Evolutionary conservation across 2,113 vertebrate genomes (phyloP).

Genomic region (Lagopus muta): DNA sequence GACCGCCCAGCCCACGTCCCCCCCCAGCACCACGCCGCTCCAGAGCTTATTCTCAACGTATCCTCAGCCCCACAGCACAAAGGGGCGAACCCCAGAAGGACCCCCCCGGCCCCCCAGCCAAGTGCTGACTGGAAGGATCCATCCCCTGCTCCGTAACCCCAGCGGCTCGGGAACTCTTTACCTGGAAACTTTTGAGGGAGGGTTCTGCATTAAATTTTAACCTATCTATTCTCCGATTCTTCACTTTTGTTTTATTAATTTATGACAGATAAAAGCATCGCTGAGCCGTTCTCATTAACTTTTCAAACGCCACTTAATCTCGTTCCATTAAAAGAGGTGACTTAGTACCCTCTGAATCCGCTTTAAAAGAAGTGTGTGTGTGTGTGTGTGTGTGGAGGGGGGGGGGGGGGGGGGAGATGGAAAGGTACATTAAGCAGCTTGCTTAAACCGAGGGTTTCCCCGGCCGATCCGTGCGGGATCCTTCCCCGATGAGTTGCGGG

Average conservation of each 20-base stretch:
- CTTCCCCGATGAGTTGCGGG: constrained; percentile 2
- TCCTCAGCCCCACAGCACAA: not conserved
- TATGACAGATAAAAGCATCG: constrained; percentile 71
- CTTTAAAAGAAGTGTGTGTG: constrained; percentile 4
- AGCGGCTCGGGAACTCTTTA: constrained; percentile 1
- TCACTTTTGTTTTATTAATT: constrained; percentile 72
- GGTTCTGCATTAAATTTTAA: constrained; percentile 70
- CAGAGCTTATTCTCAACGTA: not conserved
- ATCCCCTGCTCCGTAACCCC: not conserved
- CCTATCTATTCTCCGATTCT: constrained; percentile 58
- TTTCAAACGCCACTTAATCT: constrained; percentile 68
- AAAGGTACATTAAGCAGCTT: constrained; percentile 50
- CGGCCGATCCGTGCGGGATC: not conserved
- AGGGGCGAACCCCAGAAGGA: not conserved
- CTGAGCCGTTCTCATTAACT: constrained; percentile 72
- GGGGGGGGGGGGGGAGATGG: constrained; percentile 31
- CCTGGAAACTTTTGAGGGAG: constrained; percentile 68
- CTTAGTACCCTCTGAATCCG: constrained; percentile 50
- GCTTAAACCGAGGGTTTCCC: constrained; percentile 19
- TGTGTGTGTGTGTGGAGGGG: not conserved
- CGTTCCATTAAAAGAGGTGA: constrained; percentile 58
- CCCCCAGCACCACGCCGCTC: not conserved
- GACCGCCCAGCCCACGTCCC: constrained; percentile 12
- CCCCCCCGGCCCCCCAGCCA: not conserved
- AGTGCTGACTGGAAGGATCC: not conserved